Evolutionary conservation across 2,797 vertebrate species (phyloP).

Genomic region (Silurus lanzhouensis): DNA sequence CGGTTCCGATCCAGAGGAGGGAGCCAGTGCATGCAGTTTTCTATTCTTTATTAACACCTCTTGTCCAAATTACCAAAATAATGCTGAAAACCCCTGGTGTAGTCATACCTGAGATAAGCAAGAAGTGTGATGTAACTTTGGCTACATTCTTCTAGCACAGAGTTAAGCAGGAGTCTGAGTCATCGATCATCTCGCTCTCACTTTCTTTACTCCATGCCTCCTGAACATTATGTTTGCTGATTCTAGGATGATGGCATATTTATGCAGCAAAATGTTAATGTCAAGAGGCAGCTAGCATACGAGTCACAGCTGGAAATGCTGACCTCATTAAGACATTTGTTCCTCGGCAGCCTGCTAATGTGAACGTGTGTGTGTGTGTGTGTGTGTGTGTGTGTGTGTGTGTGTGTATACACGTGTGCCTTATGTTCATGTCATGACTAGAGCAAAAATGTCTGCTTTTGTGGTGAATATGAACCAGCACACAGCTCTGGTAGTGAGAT

Average conservation of each 20-base stretch:
- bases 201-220: conserved; percentile 13
- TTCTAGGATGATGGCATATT: conserved; percentile 36
- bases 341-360: conserved; percentile 27
- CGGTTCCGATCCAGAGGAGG: conserved; percentile 87
- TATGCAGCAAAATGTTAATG: conserved; percentile 65
- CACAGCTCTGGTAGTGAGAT: conserved; percentile 21
- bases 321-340: conserved; percentile 54
- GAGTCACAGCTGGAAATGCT: conserved; percentile 71
- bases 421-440: neutral
- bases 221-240: conserved; percentile 35
- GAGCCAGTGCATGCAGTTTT: conserved; percentile 81
- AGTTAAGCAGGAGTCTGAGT: conserved; percentile 13
- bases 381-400: neutral
- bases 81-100: conserved; percentile 60
- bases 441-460: neutral
- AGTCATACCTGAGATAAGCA: conserved; percentile 61
- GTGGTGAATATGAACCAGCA: neutral
- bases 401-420: neutral
- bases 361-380: neutral
- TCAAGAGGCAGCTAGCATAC: conserved; percentile 71
- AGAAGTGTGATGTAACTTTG: conserved; percentile 46
- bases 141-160: conserved; percentile 24
- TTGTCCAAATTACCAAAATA: conserved; percentile 43
- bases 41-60: conserved; percentile 18
- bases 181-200: conserved; percentile 25